phyloP scores from a whole-genome alignment of 2,113 vertebrate species.

The Crotalus viridis region DNA sequence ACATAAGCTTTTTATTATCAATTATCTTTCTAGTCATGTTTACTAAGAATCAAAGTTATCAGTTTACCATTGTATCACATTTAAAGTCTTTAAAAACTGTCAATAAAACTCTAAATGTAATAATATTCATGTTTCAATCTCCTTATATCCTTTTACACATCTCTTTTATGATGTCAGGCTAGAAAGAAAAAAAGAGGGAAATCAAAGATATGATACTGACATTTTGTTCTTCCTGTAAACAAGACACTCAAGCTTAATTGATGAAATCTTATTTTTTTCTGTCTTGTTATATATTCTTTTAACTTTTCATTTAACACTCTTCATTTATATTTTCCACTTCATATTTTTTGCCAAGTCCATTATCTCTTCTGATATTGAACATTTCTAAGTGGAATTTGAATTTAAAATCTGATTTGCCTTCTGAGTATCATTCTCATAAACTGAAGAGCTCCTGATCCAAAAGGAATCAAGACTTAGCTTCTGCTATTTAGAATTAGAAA shows the following conservation, averaged over 20 bases:
- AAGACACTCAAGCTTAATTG: neutral
- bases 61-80: neutral
- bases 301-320: neutral
- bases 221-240: neutral
- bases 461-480: neutral
- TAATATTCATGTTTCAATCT: neutral
- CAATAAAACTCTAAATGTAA: neutral
- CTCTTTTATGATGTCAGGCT: neutral
- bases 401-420: neutral
- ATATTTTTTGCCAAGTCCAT: neutral
- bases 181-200: neutral
- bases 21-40: neutral
- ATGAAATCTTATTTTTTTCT: neutral
- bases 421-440: constrained; percentile 1
- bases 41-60: neutral
- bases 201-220: constrained; percentile 12
- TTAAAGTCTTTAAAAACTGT: neutral
- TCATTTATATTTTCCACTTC: neutral
- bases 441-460: neutral
- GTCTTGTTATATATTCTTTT: neutral
- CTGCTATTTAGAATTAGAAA: neutral
- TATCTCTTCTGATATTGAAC: neutral
- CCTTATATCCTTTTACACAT: neutral
- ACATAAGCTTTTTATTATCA: neutral
- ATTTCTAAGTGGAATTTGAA: constrained; percentile 29